Evolutionary conservation across 2,113 vertebrate genomes (phyloP).

Genomic region (Pseudorhombus dupliciocellatus): DNA sequence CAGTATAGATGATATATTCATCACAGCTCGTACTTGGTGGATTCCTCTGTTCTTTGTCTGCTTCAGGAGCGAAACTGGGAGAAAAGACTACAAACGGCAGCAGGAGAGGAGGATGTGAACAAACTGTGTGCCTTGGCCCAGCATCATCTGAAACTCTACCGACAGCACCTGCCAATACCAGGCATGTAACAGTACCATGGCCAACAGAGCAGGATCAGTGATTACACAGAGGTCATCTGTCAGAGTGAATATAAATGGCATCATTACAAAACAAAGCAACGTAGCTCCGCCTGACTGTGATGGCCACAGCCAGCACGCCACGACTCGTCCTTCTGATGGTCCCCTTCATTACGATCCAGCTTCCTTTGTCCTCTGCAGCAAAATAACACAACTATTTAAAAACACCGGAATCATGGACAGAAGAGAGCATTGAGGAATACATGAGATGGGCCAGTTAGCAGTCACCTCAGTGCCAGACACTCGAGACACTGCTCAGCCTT

Average conservation of each 20-base stretch:
- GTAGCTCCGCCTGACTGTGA: too few species aligned
- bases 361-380: neutral
- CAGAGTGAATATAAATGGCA: neutral
- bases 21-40: neutral
- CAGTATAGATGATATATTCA: neutral
- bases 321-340: too few species aligned
- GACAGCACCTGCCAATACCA: conserved; percentile 62
- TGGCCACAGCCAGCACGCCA: too few species aligned
- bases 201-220: neutral
- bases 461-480: conserved; percentile 20
- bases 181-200: conserved; percentile 41
- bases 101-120: conserved; percentile 44
- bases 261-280: neutral
- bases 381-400: neutral
- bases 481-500: conserved; percentile 57
- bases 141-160: conserved; percentile 64
- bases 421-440: conserved; percentile 49
- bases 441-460: conserved; percentile 38
- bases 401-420: too few species aligned
- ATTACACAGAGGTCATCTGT: neutral
- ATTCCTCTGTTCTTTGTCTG: neutral
- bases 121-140: conserved; percentile 61
- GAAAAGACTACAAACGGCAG: conserved; percentile 66
- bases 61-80: conserved; percentile 75
- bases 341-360: neutral